phyloP scores from a whole-genome alignment of 2,797 vertebrate species.

The Scyliorhinus canicula region DNA sequence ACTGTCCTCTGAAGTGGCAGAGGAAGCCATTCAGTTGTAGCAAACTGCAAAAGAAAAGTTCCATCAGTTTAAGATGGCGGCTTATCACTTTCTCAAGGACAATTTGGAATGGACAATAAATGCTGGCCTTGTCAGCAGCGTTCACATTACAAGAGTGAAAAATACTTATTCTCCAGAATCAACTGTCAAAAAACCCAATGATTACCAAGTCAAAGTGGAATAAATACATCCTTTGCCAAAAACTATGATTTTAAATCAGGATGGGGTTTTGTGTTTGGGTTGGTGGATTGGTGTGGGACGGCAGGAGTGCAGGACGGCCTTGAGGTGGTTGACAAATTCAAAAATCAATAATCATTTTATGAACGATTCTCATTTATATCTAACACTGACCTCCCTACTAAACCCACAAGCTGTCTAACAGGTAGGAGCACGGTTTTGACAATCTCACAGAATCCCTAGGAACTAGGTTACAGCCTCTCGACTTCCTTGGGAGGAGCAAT shows the following conservation, averaged over 20 bases:
- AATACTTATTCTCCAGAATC: neutral
- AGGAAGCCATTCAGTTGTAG: neutral
- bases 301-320: no score
- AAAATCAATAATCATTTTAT: neutral
- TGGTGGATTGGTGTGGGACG: no score
- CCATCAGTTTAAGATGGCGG: neutral
- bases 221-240: neutral
- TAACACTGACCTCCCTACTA: neutral
- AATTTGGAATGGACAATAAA: neutral
- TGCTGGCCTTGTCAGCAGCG: neutral
- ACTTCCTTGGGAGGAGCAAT: no score
- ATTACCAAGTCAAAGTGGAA: neutral
- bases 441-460: no score
- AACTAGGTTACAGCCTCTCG: neutral
- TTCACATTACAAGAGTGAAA: neutral
- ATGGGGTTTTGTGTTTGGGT: neutral
- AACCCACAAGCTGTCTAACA: neutral
- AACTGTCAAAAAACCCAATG: neutral
- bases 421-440: neutral
- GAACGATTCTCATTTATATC: neutral
- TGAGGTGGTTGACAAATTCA: neutral
- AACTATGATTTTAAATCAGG: neutral
- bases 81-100: neutral
- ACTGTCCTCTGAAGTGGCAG: neutral
- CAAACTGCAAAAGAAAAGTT: neutral